Evolutionary conservation across 2,888 invertebrate genomes (phyloP), one percentile per base, ranked within the genome.

Genomic region (Dolichomitus sp.): DNA sequence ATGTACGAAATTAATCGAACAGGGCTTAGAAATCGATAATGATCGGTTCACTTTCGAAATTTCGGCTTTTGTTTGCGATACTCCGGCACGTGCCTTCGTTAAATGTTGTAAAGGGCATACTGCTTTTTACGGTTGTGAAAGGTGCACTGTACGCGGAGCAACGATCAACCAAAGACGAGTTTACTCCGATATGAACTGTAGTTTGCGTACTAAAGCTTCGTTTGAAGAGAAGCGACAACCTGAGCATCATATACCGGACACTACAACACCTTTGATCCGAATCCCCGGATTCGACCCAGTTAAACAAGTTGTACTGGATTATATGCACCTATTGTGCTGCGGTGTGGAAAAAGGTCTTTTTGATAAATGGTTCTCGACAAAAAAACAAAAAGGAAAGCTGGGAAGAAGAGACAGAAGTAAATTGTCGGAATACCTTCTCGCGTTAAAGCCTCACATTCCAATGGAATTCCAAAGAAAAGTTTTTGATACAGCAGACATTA

Each of bases 61-160:
- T 52, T 52, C 69, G 7, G 77, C 76, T 48, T 65, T 86, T n/a
- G 70, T 84, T 63, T 80, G 76, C 40, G 82, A 86, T 59, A 66
- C 80, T 17, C 84, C 70, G 17, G 85, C 86, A n/a, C 65, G 84
- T 27, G 77, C 84, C 14, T 85, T 77, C 27, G 48, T 85, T 0
- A 84, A 83, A 65, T 79, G 83, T 70, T 73, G 63, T 23, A 83
- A 83, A 63, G 72, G 65, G 14, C 77, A 78, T 17, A 76, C 76
- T 40, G 79, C 45, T 14, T 86, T 81, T 77, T 83, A 73, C 76
- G 76, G 48, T 19, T 85, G 84, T 66, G 84, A 85, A 74, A 66
- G 85, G 17, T 85, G 85, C 33, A 73, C 42, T 7, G 50, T 78
- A 6, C 48, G 77, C 61, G 83, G 86, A n/a, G 40, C 54, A 27